These are phyloP conservation scores for Drosophila recens DNA, from an alignment of 2,888 invertebrate genomes.

Conservation along the genomic window DNA sequence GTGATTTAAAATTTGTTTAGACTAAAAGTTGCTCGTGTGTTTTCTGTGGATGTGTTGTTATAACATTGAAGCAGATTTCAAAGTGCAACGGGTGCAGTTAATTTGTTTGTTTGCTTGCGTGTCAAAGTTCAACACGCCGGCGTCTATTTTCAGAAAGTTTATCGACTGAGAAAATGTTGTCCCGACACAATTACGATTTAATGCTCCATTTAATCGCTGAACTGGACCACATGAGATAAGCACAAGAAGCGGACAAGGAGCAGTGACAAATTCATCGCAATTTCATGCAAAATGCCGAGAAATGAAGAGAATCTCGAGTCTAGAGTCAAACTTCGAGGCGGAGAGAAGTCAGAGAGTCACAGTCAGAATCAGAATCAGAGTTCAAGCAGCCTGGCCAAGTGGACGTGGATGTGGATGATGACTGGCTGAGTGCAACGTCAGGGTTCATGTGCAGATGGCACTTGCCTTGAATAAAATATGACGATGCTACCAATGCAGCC, in stretches of 20 bases:
- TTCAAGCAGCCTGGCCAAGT: slow-evolving; percentile 66
- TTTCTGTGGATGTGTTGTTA: slow-evolving; percentile 41
- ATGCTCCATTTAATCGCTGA: slow-evolving; percentile 56
- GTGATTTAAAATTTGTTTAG: slow-evolving; percentile 66
- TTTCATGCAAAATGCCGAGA: slow-evolving; percentile 21
- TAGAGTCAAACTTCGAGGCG: slow-evolving; percentile 3
- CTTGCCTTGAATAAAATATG: slow-evolving; percentile 78
- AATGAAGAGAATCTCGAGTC: slow-evolving; percentile 8
- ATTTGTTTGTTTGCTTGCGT: slow-evolving; percentile 77
- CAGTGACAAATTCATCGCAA: slow-evolving; percentile 26
- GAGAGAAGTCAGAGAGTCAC: slow-evolving; percentile 14
- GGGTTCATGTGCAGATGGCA: slow-evolving; percentile 72
- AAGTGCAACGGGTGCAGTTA: slow-evolving; percentile 40
- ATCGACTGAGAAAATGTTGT: slow-evolving; percentile 60
- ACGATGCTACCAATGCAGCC: slow-evolving; percentile 39
- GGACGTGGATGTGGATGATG: slow-evolving; percentile 58
- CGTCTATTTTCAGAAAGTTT: slow-evolving; percentile 70
- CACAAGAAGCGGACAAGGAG: not conserved
- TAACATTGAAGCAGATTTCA: slow-evolving; percentile 34
- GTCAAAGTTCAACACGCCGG: slow-evolving; percentile 76
- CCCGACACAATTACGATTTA: slow-evolving; percentile 38
- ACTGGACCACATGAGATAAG: slow-evolving; percentile 37
- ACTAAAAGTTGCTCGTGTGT: slow-evolving; percentile 51
- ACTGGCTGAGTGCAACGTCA: slow-evolving; percentile 50
- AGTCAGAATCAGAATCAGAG: slow-evolving; percentile 55